Base-by-base conservation (phyloP, 2,888 invertebrate species). In the Strigamia transsilvanica region DNA sequence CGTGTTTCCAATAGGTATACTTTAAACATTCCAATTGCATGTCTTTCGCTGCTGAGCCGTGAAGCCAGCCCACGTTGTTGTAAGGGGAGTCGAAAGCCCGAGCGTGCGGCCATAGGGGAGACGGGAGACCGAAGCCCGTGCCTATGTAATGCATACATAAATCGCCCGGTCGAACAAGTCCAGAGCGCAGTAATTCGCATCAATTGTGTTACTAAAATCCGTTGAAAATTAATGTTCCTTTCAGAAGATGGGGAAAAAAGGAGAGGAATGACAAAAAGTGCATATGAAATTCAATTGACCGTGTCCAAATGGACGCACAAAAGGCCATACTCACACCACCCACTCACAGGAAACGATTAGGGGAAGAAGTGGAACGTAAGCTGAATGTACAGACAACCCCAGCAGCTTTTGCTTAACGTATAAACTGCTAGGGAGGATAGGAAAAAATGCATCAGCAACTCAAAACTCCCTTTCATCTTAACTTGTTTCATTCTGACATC, bases 261-360 rank as follows among this genome's bases (percentile, higher is more conserved):
- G 32, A 32, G 73, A 73, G 32, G 73, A 32, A 32, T 27, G 23
- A 32, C 23, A 73, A 73, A 73, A 23, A 32, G 73, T 73, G 73
- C 73, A 73, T 73, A 73, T 73, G 73, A 73, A 73, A 73, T 73
- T 73, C 73, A 73, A 73, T 73, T 73, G 73, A 73, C 73, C 73
- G 73, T 73, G 73, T 32, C 32, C 23, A 73, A 32, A 32, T 27
- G 73, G 73, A 73, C 73, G 73, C 23, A 73, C 73, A 73, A 73
- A 73, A 73, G 73, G 32, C 32, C 73, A n/a, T 73, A 73, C 46
- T 46, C 46, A 46, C 46, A 46, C 46, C 46, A 46, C 46, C 46
- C 46, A 46, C 46, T 46, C 46, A 46, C 46, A 46, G 46, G 46
- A 46, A 46, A 46, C 46, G 46, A 46, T 46, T 46, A 46, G 46